Conservation (phyloP, 2,113 vertebrate species). For the Bos javanicus region DNA sequence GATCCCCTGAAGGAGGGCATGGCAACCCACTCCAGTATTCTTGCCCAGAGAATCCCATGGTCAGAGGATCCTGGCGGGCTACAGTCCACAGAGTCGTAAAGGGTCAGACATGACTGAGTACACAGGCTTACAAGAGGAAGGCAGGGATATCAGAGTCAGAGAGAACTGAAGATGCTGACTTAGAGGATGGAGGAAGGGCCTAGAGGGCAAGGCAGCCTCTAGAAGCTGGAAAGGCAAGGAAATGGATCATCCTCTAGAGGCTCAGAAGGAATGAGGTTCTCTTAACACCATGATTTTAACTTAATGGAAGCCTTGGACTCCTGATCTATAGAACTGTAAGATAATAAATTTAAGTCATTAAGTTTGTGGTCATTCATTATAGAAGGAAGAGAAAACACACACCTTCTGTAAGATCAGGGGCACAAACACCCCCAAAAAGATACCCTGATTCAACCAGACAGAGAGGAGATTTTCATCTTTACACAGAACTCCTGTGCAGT, state of each 20-base stretch:
- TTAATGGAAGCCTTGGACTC: neutral
- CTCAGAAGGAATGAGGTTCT: neutral
- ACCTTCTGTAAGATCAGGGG: neutral
- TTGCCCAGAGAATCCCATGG: neutral
- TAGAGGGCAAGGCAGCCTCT: neutral
- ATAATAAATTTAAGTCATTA: neutral
- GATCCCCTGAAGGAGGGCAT: neutral
- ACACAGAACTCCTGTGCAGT: neutral
- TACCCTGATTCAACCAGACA: neutral
- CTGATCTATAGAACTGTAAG: neutral
- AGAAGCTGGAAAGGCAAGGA: neutral
- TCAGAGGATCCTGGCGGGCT: neutral
- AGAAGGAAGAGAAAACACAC: neutral
- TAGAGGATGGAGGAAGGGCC: neutral
- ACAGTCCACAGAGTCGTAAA: neutral
- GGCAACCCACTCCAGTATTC: neutral
- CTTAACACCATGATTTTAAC: neutral
- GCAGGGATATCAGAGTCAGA: neutral
- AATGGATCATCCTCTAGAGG: neutral
- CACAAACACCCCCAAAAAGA: neutral
- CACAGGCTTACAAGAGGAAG: neutral
- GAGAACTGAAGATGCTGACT: neutral
- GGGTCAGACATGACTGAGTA: neutral
- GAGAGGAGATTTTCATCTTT: neutral
- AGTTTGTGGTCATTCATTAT: neutral